Base-by-base conservation (phyloP, 2,888 invertebrate genomes). In the Caenorhabditis sp. region DNA sequence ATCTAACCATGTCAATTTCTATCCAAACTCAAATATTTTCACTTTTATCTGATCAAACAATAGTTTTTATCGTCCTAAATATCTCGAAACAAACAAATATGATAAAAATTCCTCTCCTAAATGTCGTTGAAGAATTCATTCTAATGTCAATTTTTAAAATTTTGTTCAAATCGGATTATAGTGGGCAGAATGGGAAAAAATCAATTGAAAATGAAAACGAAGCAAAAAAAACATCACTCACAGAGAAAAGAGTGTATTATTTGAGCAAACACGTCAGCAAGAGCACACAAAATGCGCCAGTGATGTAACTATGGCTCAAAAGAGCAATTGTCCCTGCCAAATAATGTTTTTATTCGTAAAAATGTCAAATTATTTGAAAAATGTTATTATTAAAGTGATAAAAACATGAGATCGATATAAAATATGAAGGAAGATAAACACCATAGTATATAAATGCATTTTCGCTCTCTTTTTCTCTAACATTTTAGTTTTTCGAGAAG, bases 371-470 rank as follows among this genome's bases (percentile, higher is more conserved):
- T 10, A 43, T 2, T 43, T 14, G 43, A 43, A 43, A 17, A 17
- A 10, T 5, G 63, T 72, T 67, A 72, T 72, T 72, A 72, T 72
- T 72, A 72, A 72, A 72, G 72, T 72, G 56, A 64, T 59, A 53
- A 20, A n/a, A 49, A 64, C 59, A 31, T 67, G 72, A 72, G 72
- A 72, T 72, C 72, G 52, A 68, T 59, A 57, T 31, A 58, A 58
- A 58, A 58, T 52, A 58, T 36, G 31, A 36, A 36, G 21, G 17
- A 25, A 56, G 14, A 56, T 21, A 17, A 23, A 56, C 25, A 26
- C 25, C 5, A 27, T 5, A 56, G 5, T 7, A 56, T 12, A 27
- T 21, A 26, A 31, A 4, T 31, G 31, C 31, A 10, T 31, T 31
- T 31, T 31, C 31, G 10, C 31, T 31, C 31, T 31, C 31, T 31